Conservation (phyloP, 2,113 vertebrate genomes). For the Oriolus oriolus region DNA sequence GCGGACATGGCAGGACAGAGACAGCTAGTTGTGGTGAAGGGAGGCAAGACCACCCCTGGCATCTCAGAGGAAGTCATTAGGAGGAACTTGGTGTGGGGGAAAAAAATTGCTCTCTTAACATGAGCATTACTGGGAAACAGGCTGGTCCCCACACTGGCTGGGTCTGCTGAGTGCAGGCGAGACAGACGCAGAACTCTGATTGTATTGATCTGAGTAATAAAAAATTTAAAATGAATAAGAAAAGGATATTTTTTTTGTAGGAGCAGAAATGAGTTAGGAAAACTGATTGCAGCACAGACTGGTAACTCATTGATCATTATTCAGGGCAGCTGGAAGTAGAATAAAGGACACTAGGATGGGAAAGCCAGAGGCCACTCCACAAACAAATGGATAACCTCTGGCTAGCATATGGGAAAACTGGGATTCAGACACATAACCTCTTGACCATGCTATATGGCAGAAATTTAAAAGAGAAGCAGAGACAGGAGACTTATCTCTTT, state of each 20-base stretch:
- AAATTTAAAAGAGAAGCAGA: neutral
- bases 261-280: conserved; percentile 16
- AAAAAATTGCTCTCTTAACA: neutral
- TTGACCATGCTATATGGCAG: neutral
- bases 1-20: neutral
- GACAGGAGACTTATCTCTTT: neutral
- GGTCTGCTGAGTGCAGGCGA: neutral
- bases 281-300: neutral
- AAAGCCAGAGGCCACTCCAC: neutral
- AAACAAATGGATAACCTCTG: neutral
- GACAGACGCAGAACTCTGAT: conserved; percentile 22
- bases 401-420: neutral
- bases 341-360: neutral
- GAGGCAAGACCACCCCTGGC: neutral
- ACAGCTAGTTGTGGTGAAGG: neutral
- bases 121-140: neutral
- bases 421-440: neutral
- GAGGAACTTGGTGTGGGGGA: neutral
- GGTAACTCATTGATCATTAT: neutral
- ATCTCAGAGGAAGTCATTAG: conserved; percentile 38
- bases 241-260: neutral
- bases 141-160: neutral
- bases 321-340: conserved; percentile 6
- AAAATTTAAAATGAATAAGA: conserved; percentile 35
- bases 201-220: conserved; percentile 57